Percentiles rank a stretch among this genome's conserved stretches.
phyloP scores from a whole-genome alignment of 2,797 vertebrate genomes.

The Sibirionetta formosa region DNA sequence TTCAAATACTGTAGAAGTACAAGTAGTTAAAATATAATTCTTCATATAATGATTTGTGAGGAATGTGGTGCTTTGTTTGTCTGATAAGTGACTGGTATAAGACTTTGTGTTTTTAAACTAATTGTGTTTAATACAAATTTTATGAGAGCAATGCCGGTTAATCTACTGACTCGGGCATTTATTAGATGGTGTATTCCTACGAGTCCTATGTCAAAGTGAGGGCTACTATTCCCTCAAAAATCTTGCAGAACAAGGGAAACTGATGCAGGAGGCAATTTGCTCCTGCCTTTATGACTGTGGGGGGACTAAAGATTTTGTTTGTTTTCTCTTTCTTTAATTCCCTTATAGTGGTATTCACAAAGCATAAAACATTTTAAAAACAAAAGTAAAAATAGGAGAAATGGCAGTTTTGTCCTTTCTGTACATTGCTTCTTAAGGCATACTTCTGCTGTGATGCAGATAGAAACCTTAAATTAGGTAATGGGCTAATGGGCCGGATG shows the following conservation, averaged over 20 bases:
- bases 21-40: not conserved
- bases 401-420: not conserved
- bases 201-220: not conserved
- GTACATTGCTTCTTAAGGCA: not conserved
- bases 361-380: not conserved
- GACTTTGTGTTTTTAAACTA: not conserved
- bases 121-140: not conserved
- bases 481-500: not conserved
- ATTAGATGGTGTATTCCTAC: not conserved
- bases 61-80: not conserved
- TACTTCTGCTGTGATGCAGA: conserved; percentile 45
- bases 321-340: not conserved
- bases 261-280: not conserved
- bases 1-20: not conserved
- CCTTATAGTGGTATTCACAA: not conserved
- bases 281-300: fast-evolving
- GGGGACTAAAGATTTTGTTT: not conserved
- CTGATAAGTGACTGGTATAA: fast-evolving
- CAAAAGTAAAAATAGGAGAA: not conserved
- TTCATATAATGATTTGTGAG: not conserved
- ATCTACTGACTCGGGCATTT: not conserved
- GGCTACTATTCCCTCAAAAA: not conserved
- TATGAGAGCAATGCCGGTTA: not conserved
- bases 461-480: conserved; percentile 55
- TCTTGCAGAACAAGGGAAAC: not conserved